Conservation (phyloP, 2,113 vertebrate genomes). For the Lontra canadensis region DNA sequence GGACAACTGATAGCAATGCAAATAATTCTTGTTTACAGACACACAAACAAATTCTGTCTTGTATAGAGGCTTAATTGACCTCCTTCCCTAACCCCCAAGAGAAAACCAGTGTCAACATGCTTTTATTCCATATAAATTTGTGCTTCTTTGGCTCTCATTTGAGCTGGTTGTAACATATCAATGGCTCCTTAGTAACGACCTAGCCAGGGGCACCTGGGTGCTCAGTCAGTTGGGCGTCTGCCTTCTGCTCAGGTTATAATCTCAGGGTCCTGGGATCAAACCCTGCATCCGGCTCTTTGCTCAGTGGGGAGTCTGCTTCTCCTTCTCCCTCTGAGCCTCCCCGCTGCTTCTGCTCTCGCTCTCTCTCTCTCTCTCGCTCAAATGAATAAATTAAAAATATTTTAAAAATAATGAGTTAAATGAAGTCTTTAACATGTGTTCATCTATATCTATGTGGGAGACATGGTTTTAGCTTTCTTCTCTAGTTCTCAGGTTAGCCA, state of each 20-base stretch:
- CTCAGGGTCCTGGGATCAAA: background rate
- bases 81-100: background rate
- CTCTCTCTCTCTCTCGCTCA: too few relatives aligned
- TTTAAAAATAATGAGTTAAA: background rate
- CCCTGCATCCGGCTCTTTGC: background rate
- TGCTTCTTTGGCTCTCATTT: background rate
- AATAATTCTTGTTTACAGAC: background rate
- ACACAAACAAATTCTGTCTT: background rate
- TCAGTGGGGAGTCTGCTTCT: background rate
- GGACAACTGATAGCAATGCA: background rate
- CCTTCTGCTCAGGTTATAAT: background rate
- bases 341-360: too few relatives aligned
- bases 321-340: too few relatives aligned
- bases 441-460: background rate
- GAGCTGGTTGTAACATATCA: background rate
- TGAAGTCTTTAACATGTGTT: background rate
- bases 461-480: background rate
- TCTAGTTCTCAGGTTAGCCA: background rate
- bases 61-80: background rate
- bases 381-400: background rate
- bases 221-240: background rate
- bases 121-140: background rate
- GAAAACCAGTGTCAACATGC: background rate
- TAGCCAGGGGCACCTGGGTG: background rate
- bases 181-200: background rate